Evolutionary conservation across 2,888 invertebrate species (phyloP).

Genomic region (Gerris lacustris): DNA sequence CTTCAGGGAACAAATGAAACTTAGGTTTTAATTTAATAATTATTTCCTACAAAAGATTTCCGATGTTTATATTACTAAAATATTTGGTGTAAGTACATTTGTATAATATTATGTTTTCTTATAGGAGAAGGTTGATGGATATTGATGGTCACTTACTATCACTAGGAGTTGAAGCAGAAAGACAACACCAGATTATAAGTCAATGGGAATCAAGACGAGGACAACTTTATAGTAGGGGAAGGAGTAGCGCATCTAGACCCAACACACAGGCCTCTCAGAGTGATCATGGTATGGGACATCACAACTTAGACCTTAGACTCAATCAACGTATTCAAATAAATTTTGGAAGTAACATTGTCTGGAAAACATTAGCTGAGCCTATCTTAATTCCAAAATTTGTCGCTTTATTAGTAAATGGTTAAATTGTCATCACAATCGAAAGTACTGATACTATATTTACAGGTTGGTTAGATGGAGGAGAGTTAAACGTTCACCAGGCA

Average conservation of each 20-base stretch:
- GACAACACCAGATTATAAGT: conserved; percentile 75
- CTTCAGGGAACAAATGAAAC: conserved; percentile 85
- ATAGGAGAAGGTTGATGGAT: conserved; percentile 66
- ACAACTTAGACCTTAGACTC: too few species aligned
- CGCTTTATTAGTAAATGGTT: too few species aligned
- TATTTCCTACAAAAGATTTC: too few species aligned
- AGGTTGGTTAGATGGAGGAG: conserved; percentile 42
- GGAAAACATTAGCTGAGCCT: too few species aligned
- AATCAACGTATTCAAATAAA: too few species aligned
- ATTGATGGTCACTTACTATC: conserved; percentile 79
- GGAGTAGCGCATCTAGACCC: conserved; percentile 11
- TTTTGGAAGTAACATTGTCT: too few species aligned
- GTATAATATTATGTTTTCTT: too few species aligned
- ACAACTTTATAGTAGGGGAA: conserved; percentile 47
- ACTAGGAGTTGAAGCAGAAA: conserved; percentile 73
- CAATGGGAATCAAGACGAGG: conserved; percentile 81
- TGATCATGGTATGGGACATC: background rate
- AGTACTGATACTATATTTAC: too few species aligned
- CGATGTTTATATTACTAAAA: too few species aligned
- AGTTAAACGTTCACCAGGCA: conserved; percentile 62
- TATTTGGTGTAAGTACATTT: too few species aligned
- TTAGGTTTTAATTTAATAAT: conserved; percentile 41
- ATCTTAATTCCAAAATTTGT: too few species aligned
- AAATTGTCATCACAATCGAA: too few species aligned
- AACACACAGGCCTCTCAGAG: background rate